A percentile compares a stretch with the other conserved stretches of the same genome.
These are phyloP conservation scores for Perizoma affinitatum DNA, from an alignment of 2,888 invertebrate genomes.

Conservation along the genomic window DNA sequence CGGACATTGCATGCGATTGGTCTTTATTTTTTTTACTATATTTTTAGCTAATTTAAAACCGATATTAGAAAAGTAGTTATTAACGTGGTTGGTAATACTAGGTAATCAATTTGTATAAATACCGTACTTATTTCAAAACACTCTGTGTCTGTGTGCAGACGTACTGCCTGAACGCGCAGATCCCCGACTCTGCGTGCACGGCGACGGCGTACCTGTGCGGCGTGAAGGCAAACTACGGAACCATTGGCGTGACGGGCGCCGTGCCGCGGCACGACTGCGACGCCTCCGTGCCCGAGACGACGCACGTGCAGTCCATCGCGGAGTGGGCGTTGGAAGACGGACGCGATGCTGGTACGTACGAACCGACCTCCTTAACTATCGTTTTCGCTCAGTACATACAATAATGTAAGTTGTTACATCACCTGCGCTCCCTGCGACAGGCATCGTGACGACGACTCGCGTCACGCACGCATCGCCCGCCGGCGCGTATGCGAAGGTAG, in stretches of 20 bases:
- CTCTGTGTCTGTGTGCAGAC: slow-evolving; percentile 59
- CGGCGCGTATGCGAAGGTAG: slow-evolving; percentile 86
- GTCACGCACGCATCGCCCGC: slow-evolving; percentile 92
- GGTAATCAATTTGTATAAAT: too few relatives aligned
- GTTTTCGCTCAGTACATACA: too few relatives aligned
- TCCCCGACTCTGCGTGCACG: slow-evolving; percentile 88
- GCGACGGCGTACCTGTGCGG: slow-evolving; percentile 88
- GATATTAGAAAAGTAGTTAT: too few relatives aligned
- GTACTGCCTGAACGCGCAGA: slow-evolving; percentile 84
- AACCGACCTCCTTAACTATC: too few relatives aligned
- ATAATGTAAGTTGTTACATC: not conserved
- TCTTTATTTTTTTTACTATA: too few relatives aligned
- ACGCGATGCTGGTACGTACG: slow-evolving; percentile 52
- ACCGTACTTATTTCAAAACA: not conserved
- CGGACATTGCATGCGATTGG: too few relatives aligned
- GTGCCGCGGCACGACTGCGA: slow-evolving; percentile 85
- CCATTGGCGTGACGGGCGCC: slow-evolving; percentile 86
- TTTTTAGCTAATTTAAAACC: too few relatives aligned
- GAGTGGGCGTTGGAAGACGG: slow-evolving; percentile 84
- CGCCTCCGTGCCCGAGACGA: slow-evolving; percentile 74
- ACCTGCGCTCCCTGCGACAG: too few relatives aligned
- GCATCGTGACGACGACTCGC: slow-evolving; percentile 87
- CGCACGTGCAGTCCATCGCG: slow-evolving; percentile 85
- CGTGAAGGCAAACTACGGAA: slow-evolving; percentile 85
- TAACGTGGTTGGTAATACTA: too few relatives aligned